Evolutionary conservation across 1,140 invertebrate genomes (phyloP).

Genomic region (Bacillus rossius): DNA sequence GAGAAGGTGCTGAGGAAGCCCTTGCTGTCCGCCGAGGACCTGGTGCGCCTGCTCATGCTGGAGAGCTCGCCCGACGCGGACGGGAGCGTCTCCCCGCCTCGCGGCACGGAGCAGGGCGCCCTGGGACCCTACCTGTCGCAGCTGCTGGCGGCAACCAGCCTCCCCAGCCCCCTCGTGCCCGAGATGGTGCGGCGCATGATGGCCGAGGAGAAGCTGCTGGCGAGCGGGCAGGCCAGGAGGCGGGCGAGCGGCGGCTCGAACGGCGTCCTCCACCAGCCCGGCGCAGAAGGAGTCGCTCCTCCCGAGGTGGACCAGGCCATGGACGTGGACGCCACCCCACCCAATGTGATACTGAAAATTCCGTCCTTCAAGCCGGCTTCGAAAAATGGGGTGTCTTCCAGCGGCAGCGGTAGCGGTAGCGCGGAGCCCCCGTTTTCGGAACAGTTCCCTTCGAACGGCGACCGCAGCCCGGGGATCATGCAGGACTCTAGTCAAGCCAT

Average conservation of each 20-base stretch:
- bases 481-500: conserved; percentile 36
- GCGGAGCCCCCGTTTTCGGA: background rate
- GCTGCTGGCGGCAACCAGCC: conserved; percentile 37
- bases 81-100: conserved; percentile 11
- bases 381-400: conserved; percentile 53
- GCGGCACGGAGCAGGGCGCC: conserved; percentile 48
- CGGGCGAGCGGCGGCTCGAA: background rate
- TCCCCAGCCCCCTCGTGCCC: conserved; percentile 43
- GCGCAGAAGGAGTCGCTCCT: conserved; percentile 12
- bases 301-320: conserved; percentile 29
- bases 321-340: conserved; percentile 28
- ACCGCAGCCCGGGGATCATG: conserved; percentile 22
- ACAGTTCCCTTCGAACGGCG: conserved; percentile 39
- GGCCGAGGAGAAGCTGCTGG: conserved; percentile 48
- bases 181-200: conserved; percentile 55
- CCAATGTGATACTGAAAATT: conserved; percentile 80
- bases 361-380: conserved; percentile 80
- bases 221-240: conserved; percentile 33
- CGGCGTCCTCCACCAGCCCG: background rate
- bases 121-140: conserved; percentile 53
- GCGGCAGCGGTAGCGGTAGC: conserved; percentile 20
- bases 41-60: conserved; percentile 48
- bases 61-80: conserved; percentile 32
- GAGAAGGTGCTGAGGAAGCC: conserved; percentile 53
- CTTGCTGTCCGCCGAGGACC: conserved; percentile 52